Evolutionary conservation across 2,113 vertebrate genomes (phyloP), one percentile per base, ranked within the genome.

Genomic region (Phyllostomus discolor): DNA sequence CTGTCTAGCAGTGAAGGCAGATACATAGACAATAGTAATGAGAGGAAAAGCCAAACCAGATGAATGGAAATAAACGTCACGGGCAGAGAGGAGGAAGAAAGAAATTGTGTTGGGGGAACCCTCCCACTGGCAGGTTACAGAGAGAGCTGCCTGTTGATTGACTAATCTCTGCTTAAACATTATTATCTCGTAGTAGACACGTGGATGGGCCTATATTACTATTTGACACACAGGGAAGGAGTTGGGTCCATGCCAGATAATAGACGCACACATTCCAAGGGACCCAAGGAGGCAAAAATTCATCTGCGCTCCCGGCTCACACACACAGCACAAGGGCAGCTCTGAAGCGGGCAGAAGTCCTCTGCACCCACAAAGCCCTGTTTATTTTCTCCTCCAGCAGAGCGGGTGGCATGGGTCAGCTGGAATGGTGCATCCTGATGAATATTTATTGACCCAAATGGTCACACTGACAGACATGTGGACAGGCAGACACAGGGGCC

Each of bases 371-470:
- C 97, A 73, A 73, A 72, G 86, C 94, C 87, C 1, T 98, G 98
- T 98, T 99, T 98, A 98, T 98, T 99, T 99, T 98, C 98, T 98
- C 98, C 98, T 97, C 94, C 98, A 96, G 98, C 95, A 92, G 97
- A 97, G 95, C 19, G 96, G 94, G 67, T 93, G 95, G 97, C 95
- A 80, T 79, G 97, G 98, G 98, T 98, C 98, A 98, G 94, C 87
- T 83, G 93, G 93, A 98, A 96, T 97, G 97, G 96, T 96, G 97
- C 97, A 0, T 98, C 98, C 90, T 98, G 98, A 97, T 98, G 97
- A 96, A 87, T 98, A 99, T 98, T 98, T 98, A 98, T 98, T 99
- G 98, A 99, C 94, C 97, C 98, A 98, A 98, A 98, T 97, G 96
- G 88, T 97, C 97, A 96, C 90, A 98, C 97, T 98, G 98, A 98